phyloP scores from a whole-genome alignment of 2,113 vertebrate species.

The Xyliphius kryptos region DNA sequence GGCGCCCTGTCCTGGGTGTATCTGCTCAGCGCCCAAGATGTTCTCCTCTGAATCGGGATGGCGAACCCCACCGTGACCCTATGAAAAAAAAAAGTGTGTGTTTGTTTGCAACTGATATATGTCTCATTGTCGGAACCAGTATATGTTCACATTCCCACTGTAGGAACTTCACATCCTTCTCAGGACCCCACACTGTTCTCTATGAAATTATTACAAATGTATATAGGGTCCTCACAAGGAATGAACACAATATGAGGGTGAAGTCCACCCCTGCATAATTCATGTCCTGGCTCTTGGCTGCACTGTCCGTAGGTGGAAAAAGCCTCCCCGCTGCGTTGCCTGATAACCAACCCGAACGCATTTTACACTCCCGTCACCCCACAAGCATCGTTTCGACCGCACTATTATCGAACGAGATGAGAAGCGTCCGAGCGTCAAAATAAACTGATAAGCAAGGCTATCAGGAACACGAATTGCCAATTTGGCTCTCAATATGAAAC shows the following conservation, averaged over 20 bases:
- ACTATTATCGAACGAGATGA: conserved; percentile 16
- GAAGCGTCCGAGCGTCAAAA: conserved; percentile 17
- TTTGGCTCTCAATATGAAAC: conserved; percentile 10
- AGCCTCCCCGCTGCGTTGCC: not conserved
- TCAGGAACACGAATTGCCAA: conserved; percentile 7
- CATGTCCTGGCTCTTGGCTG: not conserved
- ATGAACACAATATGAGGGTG: not conserved
- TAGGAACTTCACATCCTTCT: too few relatives aligned
- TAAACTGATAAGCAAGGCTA: conserved; percentile 15
- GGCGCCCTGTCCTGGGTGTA: too few relatives aligned
- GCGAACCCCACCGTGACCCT: too few relatives aligned
- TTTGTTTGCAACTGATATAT: too few relatives aligned
- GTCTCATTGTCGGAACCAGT: too few relatives aligned
- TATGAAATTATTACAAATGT: too few relatives aligned
- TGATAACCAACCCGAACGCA: conserved; percentile 1
- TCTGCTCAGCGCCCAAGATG: too few relatives aligned
- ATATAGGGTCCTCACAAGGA: too few relatives aligned
- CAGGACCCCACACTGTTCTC: too few relatives aligned
- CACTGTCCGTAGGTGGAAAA: not conserved
- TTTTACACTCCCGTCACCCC: not conserved
- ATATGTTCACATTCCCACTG: too few relatives aligned
- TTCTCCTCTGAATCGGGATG: too few relatives aligned
- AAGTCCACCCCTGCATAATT: conserved; percentile 30
- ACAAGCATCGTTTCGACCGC: not conserved
- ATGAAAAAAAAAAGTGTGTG: too few relatives aligned